Evolutionary conservation across 1,140 invertebrate genomes (phyloP), one percentile per base, ranked within the genome.

Genomic region (Aphelinus atriplicis): DNA sequence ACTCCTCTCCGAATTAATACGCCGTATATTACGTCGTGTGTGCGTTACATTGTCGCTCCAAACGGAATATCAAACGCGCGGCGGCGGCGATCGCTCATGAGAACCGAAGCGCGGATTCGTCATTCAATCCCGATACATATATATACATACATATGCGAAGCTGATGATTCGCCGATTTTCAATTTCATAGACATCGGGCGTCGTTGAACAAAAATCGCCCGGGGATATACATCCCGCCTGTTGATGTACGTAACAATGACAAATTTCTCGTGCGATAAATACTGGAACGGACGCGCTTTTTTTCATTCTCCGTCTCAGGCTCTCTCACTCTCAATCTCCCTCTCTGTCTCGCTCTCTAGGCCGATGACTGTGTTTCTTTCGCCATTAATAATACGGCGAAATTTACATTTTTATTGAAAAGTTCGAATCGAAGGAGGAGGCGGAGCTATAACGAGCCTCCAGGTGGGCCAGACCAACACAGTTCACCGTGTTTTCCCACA

Each of bases 351-450:
- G 26, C 26, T 26, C 26, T 26, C 26, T 26, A 26, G 26, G 26
- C 26, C 65, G 73, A 69, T 63, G 65, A 68, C 73, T 70, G 58
- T 69, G 73, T 63, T 68, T 73, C 57, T 68, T 67, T 50, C 2
- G 3, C 43, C 60, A 70, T 65, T 70, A 70, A 75, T 70, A 75
- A 75, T 75, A 58, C 65, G 45, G 46, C 7, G 57, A 76, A 76
- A 76, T 76, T 76, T 65, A 71, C 75, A 76, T 76, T 76, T 72
- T 76, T 76, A 76, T 76, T 72, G 75, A 76, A 76, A 76, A 71
- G 64, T 67, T 61, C 60, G 50, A 76, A 66, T 76, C 53, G 68
- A 61, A 60, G 51, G 58, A 75, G 60, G 64, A 65, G 74, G 62
- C 61, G 74, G 61, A 58, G 74, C 65, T 42, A 7, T 47, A 4